Conservation (phyloP, 1,140 invertebrate genomes). For the Ostrea edulis region DNA sequence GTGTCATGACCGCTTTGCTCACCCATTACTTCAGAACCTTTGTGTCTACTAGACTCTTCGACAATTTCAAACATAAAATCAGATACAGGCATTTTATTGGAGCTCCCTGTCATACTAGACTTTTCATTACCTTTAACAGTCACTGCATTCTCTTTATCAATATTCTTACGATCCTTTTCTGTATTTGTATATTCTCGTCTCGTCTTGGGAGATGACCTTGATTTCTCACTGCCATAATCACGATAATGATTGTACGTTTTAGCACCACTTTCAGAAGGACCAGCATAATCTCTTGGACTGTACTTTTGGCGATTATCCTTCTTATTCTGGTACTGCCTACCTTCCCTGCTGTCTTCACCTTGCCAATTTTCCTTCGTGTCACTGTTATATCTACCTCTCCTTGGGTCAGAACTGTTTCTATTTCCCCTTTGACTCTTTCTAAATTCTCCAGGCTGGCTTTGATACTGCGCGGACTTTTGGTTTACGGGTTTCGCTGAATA, state of each 20-base stretch:
- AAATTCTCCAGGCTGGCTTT: background rate
- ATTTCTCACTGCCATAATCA: background rate
- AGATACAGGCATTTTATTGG: background rate
- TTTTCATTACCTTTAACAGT: background rate
- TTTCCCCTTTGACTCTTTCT: background rate
- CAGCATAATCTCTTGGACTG: background rate
- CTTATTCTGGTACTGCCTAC: background rate
- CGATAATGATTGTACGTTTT: background rate
- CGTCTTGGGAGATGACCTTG: background rate
- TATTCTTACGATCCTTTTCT: background rate
- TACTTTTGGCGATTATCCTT: background rate
- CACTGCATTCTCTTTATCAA: background rate
- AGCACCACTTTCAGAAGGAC: background rate
- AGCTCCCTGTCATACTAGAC: background rate
- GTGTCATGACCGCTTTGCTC: background rate
- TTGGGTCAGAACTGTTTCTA: background rate
- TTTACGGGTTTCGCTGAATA: background rate
- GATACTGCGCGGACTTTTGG: background rate
- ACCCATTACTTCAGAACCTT: background rate
- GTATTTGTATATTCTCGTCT: background rate
- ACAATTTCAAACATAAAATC: background rate
- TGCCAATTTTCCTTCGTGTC: background rate
- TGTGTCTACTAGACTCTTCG: background rate
- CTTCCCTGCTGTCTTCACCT: background rate
- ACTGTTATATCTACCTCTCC: background rate